A percentile compares a stretch with the other conserved stretches of the same genome.
Conservation (phyloP, 2,113 vertebrate genomes). For the Myotis lucifugus region DNA sequence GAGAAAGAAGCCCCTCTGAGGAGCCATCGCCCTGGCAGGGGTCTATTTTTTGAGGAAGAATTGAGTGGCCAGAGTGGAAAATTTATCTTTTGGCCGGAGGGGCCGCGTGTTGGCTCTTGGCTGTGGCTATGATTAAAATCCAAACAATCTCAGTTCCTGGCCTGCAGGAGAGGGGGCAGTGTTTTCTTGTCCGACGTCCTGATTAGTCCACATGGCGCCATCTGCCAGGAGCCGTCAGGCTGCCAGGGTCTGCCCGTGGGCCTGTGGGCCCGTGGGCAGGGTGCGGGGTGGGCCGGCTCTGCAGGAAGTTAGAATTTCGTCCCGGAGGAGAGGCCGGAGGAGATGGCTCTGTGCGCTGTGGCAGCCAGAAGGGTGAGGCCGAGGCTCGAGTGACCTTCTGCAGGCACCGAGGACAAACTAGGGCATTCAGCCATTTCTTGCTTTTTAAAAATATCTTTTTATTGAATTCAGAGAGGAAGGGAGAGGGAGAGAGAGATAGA, state of each 20-base stretch:
- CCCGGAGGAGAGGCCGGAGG: neutral
- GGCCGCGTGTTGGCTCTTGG: conserved; percentile 72
- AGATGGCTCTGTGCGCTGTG: neutral
- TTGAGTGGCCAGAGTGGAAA: conserved; percentile 77
- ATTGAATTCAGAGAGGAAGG: no score
- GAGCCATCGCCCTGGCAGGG: conserved; percentile 53
- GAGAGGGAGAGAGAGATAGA: no score
- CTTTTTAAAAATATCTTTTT: no score
- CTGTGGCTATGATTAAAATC: conserved; percentile 77
- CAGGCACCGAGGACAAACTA: neutral
- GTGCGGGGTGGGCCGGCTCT: neutral
- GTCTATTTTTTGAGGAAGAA: conserved; percentile 55
- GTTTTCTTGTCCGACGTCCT: conserved; percentile 81
- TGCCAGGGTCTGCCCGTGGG: conserved; percentile 74
- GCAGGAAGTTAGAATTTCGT: neutral
- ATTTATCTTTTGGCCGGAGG: conserved; percentile 77
- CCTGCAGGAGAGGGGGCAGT: conserved; percentile 76
- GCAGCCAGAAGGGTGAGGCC: neutral
- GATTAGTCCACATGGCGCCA: conserved; percentile 79
- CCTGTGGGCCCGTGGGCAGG: conserved; percentile 61
- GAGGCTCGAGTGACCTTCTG: neutral
- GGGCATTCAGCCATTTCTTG: neutral
- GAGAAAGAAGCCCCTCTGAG: conserved; percentile 73
- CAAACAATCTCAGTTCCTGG: conserved; percentile 67
- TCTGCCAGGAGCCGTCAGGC: conserved; percentile 76